Base-by-base conservation (phyloP, 1,140 invertebrate species). In the Euwallacea similis region DNA sequence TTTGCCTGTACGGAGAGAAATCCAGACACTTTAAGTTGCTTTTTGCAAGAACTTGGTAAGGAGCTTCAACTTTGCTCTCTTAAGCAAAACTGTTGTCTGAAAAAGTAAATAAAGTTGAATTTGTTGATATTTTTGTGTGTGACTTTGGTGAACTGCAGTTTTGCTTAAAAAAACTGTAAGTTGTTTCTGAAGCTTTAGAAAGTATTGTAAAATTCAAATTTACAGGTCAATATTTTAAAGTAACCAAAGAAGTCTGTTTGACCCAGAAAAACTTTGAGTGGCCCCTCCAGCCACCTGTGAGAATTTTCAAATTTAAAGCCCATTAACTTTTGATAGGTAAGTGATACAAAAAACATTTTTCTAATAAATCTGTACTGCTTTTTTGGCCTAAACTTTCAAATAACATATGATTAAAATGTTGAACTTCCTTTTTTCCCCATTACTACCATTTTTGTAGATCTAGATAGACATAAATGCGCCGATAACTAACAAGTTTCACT, bases 1-100 rank as follows among this genome's bases (percentile, higher is more conserved):
- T 80, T 87, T 59, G 83, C 84, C 8, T 82, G 81, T 53, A 86
- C 84, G 21, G 77, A 86, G 66, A 79, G 86, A 66, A 86, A 86
- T 77, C 71, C 79, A 72, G 70, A 78, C 0, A 87, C 86, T 15
- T 71, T 86, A 41, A 59, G 68, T 6, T 70, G 74, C 41, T 86
- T 86, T 79, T 71, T 85, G 15, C 58, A 78, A 10, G 55, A 79
- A 69, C 77, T 84, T 75, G 79, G 85, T 85, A 81, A 76, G 65
- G 42, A 43, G 43, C 21, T 44, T 42, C 11, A 61, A 61, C 11
- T 42, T 68, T 74, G 41, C 53, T 54, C 11, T 59, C 11, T 72
- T 62, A 33, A 33, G 21, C 21, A 1, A 33, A 33, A 33, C 21
- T 33, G 21, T 33, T 33, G 1, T 33, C 4, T 1, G 21, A 33